Base-by-base conservation (phyloP, 2,113 vertebrate species). In the Micromys minutus region DNA sequence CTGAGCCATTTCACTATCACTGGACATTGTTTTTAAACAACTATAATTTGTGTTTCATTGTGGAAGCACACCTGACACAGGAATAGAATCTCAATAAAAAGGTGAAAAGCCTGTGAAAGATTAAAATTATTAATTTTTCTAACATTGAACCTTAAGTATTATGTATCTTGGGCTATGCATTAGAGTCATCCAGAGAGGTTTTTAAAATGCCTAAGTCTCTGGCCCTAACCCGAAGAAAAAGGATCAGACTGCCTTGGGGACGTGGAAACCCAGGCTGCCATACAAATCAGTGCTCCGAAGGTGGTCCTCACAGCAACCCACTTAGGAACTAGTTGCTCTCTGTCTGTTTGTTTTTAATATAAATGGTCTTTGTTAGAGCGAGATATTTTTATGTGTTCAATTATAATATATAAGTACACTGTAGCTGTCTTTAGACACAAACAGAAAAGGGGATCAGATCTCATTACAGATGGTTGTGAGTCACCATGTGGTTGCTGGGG, bases 51-150 rank as follows among this genome's bases (percentile, higher is more conserved):
- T 61, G 31, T 83, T 94, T 89, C 91, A 91, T 59, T 61, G 42
- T 16, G 65, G 31, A 63, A 87, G 77, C 8, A 50, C 15, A 91
- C 36, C 17, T 67, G 2, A 29, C 42, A 90, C 63, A 63, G n/a
- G n/a, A n/a, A n/a, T 74, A 52, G 29, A 50, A 85, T 89, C 88
- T 95, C 79, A 83, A 89, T 93, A 76, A 90, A 92, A 96, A 84
- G 52, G 77, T 65, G 61, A 92, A 91, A 94, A 47, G 69, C 52
- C 17, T 71, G 84, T 57, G 21, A 93, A 93, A 95, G 93, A 59
- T 91, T 71, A 86, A 22, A 77, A 87, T 93, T 55, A 91, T 90
- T 87, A 80, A 59, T 31, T 80, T 83, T 77, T 71, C 26, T 90
- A 87, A 76, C 45, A 31, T 4, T 47, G 75, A 94, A 34, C 34